Evolutionary conservation across 2,113 vertebrate species (phyloP).

Genomic region (Lipotes vexillifer): DNA sequence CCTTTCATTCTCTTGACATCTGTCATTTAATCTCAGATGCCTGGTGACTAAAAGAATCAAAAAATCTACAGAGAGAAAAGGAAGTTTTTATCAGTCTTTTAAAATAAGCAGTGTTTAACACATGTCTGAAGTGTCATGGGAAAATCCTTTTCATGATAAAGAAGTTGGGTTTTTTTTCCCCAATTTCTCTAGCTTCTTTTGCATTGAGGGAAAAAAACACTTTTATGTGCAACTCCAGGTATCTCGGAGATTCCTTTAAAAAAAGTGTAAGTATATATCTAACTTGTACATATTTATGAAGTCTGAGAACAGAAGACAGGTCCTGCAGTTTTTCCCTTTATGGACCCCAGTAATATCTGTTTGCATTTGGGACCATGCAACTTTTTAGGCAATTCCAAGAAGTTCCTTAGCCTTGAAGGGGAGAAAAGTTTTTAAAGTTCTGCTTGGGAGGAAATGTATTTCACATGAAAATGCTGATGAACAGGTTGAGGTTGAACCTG

Average conservation of each 20-base stretch:
- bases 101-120: neutral
- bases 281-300: neutral
- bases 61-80: neutral
- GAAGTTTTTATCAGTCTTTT: neutral
- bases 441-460: neutral
- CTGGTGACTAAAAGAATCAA: neutral
- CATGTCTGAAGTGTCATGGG: neutral
- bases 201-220: neutral
- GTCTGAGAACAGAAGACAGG: neutral
- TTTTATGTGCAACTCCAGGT: neutral
- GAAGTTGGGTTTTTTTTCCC: neutral
- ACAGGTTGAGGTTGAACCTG: neutral
- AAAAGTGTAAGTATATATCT: neutral
- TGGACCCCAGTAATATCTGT: neutral
- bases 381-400: neutral
- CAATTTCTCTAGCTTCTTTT: neutral
- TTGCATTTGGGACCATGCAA: too few relatives aligned
- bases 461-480: neutral
- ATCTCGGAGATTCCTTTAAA: neutral
- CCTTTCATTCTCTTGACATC: neutral
- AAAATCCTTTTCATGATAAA: constrained; percentile 7
- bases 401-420: neutral
- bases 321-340: neutral
- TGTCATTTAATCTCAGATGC: neutral
- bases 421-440: neutral